Conservation (phyloP, 2,797 vertebrate species). For the Petrocephalus sullivani region DNA sequence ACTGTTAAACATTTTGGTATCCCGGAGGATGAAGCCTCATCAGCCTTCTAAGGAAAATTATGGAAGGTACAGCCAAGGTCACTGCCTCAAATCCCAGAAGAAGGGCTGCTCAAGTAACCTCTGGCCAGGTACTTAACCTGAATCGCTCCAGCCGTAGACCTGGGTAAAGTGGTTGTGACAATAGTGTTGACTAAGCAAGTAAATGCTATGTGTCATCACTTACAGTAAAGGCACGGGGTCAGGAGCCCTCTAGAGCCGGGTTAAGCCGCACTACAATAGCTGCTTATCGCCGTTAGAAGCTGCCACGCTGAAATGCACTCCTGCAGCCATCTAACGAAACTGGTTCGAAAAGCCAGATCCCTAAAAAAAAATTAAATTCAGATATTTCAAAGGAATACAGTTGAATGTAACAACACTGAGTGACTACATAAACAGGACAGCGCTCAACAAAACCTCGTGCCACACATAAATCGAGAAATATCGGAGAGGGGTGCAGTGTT, state of each 20-base stretch:
- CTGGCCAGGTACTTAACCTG: not conserved
- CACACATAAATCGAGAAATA: not conserved
- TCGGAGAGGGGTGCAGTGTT: not conserved
- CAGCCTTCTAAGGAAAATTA: not conserved
- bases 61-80: not conserved
- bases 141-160: not conserved
- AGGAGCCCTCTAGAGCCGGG: not conserved
- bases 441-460: not conserved
- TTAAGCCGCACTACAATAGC: not conserved
- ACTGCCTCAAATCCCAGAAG: not conserved
- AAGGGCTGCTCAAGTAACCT: not conserved
- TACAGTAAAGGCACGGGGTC: not conserved
- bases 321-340: not conserved
- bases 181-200: conserved; percentile 13
- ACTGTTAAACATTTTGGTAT: not conserved
- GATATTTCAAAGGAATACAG: not conserved
- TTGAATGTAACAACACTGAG: not conserved
- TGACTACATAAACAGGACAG: not conserved
- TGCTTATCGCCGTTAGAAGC: not conserved
- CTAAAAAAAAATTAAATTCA: not conserved
- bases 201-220: conserved; percentile 6
- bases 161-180: not conserved
- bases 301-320: not conserved
- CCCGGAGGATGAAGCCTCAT: not conserved
- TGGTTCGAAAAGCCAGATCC: not conserved